Conservation (phyloP, 2,888 invertebrate species). For the Cerceris rybyensis region DNA sequence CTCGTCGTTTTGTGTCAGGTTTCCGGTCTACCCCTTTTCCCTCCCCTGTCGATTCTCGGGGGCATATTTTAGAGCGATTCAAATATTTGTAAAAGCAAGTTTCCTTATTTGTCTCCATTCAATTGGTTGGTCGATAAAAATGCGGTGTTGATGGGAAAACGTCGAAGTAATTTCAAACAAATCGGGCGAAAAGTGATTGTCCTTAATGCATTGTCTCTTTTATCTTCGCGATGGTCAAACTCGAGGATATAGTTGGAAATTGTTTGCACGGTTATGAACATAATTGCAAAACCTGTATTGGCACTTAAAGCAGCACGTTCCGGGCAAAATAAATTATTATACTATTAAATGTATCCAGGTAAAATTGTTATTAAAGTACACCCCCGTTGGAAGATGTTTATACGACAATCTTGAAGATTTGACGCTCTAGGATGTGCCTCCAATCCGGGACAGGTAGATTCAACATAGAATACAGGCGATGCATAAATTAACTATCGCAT, state of each 20-base stretch:
- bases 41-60: conserved; percentile 31
- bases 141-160: too few relatives aligned
- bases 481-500: not conserved
- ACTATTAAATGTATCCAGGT: not conserved
- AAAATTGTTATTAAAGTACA: not conserved
- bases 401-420: conserved; percentile 2
- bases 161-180: too few relatives aligned
- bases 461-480: conserved; percentile 8
- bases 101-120: not conserved
- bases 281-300: conserved; percentile 46
- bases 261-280: conserved; percentile 4
- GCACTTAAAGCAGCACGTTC: conserved; percentile 15
- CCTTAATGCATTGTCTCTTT: too few relatives aligned
- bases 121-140: too few relatives aligned
- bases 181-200: too few relatives aligned
- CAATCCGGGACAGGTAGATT: conserved; percentile 12
- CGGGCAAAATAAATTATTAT: conserved; percentile 19
- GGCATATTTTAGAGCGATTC: conserved; percentile 22
- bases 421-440: conserved; percentile 6
- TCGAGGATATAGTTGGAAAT: not conserved
- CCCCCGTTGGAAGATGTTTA: conserved; percentile 5
- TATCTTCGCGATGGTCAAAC: not conserved
- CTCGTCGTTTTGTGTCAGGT: conserved; percentile 49
- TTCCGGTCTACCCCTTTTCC: conserved; percentile 23
- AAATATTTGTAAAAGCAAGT: not conserved